Conservation (phyloP, 2,797 vertebrate species). For the Perodicticus potto region DNA sequence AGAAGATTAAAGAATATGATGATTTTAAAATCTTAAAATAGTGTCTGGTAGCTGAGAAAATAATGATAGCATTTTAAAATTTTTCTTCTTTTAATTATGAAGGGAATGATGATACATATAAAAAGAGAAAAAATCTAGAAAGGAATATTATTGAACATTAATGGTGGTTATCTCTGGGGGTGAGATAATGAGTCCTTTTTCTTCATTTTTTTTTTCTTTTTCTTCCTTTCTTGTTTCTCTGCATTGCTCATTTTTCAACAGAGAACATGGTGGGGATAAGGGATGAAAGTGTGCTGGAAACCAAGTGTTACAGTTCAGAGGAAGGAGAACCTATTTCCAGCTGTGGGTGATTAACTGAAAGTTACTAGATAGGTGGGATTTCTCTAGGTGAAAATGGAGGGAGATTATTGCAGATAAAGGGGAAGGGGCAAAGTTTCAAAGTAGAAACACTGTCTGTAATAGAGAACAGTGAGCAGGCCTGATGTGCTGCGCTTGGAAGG, state of each 20-base stretch:
- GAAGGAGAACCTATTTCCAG: not conserved
- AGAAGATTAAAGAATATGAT: not conserved
- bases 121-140: constrained; percentile 13
- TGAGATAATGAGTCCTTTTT: constrained; percentile 35
- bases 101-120: not conserved
- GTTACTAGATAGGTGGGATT: not conserved
- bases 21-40: constrained; percentile 33
- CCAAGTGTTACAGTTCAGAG: not conserved
- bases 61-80: constrained; percentile 27
- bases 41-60: not conserved
- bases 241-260: constrained; percentile 6
- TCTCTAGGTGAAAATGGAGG: not conserved
- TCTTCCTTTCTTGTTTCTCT: constrained; percentile 32
- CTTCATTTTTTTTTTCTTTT: not conserved
- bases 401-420: constrained; percentile 10
- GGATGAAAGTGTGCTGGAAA: not conserved
- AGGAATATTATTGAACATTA: not conserved
- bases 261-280: not conserved
- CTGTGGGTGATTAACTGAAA: constrained; percentile 39
- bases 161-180: not conserved
- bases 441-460: not conserved
- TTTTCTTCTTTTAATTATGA: constrained; percentile 57
- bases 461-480: not conserved
- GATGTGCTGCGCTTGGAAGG: not conserved
- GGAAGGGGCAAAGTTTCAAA: not conserved